A percentile compares a stretch with the other conserved stretches of the same genome.
Conservation (phyloP, 2,113 vertebrate species). For the Conger conger region DNA sequence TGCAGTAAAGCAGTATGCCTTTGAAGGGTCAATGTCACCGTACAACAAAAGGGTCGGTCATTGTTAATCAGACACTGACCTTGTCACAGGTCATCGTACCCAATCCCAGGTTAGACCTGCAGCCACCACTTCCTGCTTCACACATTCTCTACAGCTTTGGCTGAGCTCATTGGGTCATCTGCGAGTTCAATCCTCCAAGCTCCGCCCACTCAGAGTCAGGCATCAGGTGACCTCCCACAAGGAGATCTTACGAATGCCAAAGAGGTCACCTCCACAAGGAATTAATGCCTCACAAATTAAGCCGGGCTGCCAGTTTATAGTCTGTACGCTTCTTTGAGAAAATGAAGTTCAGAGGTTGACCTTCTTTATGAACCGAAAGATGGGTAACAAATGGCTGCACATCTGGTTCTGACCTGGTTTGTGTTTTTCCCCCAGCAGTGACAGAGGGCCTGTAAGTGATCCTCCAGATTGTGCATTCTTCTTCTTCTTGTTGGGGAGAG, state of each 20-base stretch:
- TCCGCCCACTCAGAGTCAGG: not conserved
- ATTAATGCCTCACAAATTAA: conserved; percentile 7
- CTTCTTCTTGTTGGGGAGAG: conserved; percentile 28
- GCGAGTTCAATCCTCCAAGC: not conserved
- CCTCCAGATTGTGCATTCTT: conserved; percentile 32
- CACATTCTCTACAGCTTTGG: not conserved
- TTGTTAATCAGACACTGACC: not conserved
- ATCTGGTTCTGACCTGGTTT: conserved; percentile 28
- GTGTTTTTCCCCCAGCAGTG: conserved; percentile 12
- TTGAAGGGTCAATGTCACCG: not conserved
- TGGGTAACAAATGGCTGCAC: conserved; percentile 36
- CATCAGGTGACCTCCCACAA: not conserved
- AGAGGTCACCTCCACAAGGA: not conserved
- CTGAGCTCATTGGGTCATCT: not conserved
- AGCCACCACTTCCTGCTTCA: not conserved
- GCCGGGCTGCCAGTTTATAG: conserved; percentile 1
- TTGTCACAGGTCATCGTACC: not conserved
- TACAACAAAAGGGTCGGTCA: not conserved
- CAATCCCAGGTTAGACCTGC: not conserved
- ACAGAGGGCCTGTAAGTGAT: conserved; percentile 26
- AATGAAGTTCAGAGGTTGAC: conserved; percentile 30
- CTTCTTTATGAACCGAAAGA: conserved; percentile 26
- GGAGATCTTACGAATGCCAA: not conserved
- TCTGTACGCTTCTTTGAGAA: not conserved
- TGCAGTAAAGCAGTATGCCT: not conserved